Evolutionary conservation across 2,888 invertebrate genomes (phyloP).

Genomic region (Podotricha telesiphe): DNA sequence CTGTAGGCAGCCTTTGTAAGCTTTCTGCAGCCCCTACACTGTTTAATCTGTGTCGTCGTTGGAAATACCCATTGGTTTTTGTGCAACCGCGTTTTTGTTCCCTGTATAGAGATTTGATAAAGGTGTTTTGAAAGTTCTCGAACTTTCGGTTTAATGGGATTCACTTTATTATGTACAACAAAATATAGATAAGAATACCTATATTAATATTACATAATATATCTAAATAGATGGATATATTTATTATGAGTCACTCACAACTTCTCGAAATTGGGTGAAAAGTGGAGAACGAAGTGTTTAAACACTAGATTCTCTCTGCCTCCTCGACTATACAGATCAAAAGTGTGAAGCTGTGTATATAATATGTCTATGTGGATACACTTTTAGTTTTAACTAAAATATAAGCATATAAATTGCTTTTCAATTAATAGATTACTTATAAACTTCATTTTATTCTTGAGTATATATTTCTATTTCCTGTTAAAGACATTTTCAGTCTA

Average conservation of each 20-base stretch:
- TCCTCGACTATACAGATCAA: too few relatives aligned
- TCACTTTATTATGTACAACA: not conserved
- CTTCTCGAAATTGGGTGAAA: not conserved
- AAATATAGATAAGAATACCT: not conserved
- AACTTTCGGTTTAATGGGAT: conserved; percentile 3
- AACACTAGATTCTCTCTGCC: not conserved
- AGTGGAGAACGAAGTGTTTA: not conserved
- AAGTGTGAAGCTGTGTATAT: too few relatives aligned
- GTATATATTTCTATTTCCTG: too few relatives aligned
- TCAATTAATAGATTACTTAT: too few relatives aligned
- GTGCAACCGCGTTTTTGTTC: conserved; percentile 11
- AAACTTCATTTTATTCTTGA: too few relatives aligned
- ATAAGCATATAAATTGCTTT: too few relatives aligned
- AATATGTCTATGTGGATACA: too few relatives aligned
- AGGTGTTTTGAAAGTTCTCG: conserved; percentile 1
- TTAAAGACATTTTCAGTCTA: too few relatives aligned
- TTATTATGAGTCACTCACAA: not conserved
- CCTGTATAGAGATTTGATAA: conserved; percentile 16
- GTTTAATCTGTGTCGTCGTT: conserved; percentile 20
- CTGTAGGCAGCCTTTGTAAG: conserved; percentile 23
- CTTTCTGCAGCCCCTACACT: conserved; percentile 9
- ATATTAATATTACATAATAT: too few relatives aligned
- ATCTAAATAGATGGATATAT: too few relatives aligned
- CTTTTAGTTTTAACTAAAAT: too few relatives aligned
- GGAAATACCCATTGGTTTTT: conserved; percentile 21